A percentile compares a stretch with the other conserved stretches of the same genome.
These are phyloP conservation scores for Eupithecia inturbata DNA, from an alignment of 2,888 invertebrate species.

Conservation along the genomic window DNA sequence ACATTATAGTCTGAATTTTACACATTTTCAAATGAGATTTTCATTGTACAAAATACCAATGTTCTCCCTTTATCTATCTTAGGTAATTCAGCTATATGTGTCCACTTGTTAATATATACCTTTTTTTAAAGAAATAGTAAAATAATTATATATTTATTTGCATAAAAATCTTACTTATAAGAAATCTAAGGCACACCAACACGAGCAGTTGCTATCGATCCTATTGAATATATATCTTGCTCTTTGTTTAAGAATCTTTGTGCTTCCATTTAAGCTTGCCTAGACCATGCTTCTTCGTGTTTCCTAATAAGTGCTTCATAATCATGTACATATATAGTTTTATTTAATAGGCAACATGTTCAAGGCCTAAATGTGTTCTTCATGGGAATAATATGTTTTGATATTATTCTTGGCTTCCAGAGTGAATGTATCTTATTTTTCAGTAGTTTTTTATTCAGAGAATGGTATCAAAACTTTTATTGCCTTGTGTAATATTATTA, in stretches of 20 bases:
- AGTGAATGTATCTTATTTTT: slow-evolving; percentile 3
- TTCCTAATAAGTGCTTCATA: slow-evolving; percentile 53
- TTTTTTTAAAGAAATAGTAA: neutral
- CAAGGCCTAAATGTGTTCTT: slow-evolving; percentile 57
- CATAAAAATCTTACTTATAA: neutral
- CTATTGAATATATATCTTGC: slow-evolving; percentile 39
- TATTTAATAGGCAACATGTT: slow-evolving; percentile 51
- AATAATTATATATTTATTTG: neutral
- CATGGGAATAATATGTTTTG: slow-evolving; percentile 42
- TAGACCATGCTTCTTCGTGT: slow-evolving; percentile 56
- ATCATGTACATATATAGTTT: slow-evolving; percentile 50
- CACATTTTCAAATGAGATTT: slow-evolving; percentile 18
- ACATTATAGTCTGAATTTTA: slow-evolving; percentile 36
- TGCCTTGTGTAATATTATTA: slow-evolving; percentile 12
- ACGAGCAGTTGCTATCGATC: neutral
- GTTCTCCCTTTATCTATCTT: neutral
- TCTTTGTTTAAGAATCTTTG: slow-evolving; percentile 45
- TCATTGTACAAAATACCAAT: slow-evolving; percentile 26
- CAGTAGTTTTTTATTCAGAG: slow-evolving; percentile 15
- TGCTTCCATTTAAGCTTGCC: slow-evolving; percentile 66
- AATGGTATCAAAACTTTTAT: slow-evolving; percentile 31
- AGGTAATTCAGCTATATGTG: neutral
- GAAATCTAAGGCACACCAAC: neutral
- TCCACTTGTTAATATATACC: neutral
- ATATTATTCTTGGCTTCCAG: slow-evolving; percentile 26